These are phyloP conservation scores for Brachyptera risi DNA, from an alignment of 2,888 invertebrate species.

Conservation along the genomic window DNA sequence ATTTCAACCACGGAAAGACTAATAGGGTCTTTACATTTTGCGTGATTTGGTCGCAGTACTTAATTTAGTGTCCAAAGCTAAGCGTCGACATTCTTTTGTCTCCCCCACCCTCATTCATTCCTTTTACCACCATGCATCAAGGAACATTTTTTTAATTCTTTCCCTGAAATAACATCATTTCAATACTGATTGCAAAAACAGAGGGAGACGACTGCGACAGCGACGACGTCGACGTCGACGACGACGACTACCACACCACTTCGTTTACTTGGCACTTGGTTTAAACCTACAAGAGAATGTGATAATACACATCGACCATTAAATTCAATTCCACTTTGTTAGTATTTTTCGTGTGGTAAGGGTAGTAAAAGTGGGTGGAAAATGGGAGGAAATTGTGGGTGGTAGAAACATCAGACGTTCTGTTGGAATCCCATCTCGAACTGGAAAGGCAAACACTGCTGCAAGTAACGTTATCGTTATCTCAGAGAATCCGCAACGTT, in stretches of 20 bases:
- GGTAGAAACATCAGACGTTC: slow-evolving; percentile 9
- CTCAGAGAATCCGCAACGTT: slow-evolving; percentile 29
- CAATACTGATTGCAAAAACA: slow-evolving; percentile 13
- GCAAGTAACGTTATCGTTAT: slow-evolving; percentile 21
- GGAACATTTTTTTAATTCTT: not conserved
- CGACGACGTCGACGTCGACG: too few species aligned
- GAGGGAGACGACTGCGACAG: not conserved
- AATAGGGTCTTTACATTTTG: not conserved
- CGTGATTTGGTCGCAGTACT: not conserved
- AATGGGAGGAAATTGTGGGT: not conserved
- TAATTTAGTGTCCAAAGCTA: not conserved
- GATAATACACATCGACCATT: slow-evolving; percentile 9
- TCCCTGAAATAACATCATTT: slow-evolving; percentile 16
- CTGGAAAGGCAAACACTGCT: slow-evolving; percentile 22
- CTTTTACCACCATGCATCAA: not conserved
- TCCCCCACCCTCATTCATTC: not conserved
- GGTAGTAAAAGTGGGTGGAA: not conserved
- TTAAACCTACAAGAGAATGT: not conserved
- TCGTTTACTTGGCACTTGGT: not conserved
- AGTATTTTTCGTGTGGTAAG: slow-evolving; percentile 7
- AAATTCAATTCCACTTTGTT: slow-evolving; percentile 14
- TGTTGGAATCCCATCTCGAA: slow-evolving; percentile 15
- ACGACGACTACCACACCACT: not conserved
- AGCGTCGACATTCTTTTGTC: not conserved
- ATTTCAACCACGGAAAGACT: too few species aligned